A percentile compares a stretch with the other conserved stretches of the same genome.
Evolutionary conservation across 2,113 vertebrate species (phyloP).

Genomic region (Peromyscus polionotus): DNA sequence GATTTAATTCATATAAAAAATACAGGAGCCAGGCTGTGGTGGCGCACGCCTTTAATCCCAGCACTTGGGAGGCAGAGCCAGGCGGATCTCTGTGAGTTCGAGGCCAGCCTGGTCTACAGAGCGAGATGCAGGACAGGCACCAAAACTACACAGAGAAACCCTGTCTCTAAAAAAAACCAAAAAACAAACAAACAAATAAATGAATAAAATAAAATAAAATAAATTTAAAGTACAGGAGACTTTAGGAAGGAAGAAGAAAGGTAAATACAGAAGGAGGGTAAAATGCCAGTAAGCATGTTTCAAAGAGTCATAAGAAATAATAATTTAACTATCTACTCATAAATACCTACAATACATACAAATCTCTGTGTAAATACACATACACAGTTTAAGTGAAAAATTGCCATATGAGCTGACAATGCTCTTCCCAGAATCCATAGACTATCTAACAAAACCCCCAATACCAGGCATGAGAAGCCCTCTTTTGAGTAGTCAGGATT

Average conservation of each 20-base stretch:
- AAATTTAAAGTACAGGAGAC: neutral
- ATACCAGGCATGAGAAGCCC: neutral
- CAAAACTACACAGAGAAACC: too few species aligned
- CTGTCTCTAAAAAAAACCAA: too few species aligned
- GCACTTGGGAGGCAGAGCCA: too few species aligned
- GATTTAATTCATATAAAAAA: slow-evolving; percentile 20
- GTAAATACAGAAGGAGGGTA: too few species aligned
- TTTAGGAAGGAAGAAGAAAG: neutral
- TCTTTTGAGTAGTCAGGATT: neutral
- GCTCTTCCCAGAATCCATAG: neutral
- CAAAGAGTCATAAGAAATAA: too few species aligned
- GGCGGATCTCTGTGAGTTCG: too few species aligned
- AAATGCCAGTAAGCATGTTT: neutral
- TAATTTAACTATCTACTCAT: neutral
- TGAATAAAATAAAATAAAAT: neutral
- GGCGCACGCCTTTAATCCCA: too few species aligned
- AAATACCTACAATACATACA: neutral
- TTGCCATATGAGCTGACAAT: neutral
- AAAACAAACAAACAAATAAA: too few species aligned
- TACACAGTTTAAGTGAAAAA: neutral
- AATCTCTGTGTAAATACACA: neutral
- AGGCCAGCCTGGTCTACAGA: too few species aligned
- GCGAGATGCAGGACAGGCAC: too few species aligned
- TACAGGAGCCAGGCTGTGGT: neutral
- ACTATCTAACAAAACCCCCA: neutral